These are phyloP conservation scores for Argynnis bischoffii DNA, from an alignment of 2,888 invertebrate genomes.

Conservation along the genomic window DNA sequence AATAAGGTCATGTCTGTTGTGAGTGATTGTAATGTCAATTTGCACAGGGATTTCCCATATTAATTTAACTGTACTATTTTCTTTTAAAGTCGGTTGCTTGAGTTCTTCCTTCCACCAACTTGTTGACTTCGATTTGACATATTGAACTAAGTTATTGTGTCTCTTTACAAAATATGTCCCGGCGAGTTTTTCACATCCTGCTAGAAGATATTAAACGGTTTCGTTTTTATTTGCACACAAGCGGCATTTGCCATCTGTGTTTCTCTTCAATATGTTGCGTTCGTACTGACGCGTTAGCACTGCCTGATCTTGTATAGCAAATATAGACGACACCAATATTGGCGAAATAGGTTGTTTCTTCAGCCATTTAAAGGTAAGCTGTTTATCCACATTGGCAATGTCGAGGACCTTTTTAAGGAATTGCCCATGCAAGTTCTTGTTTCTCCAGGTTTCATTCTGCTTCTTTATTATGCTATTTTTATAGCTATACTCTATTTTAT, in stretches of 20 bases:
- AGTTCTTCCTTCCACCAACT: background rate
- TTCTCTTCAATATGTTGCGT: constrained; percentile 26
- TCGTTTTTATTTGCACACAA: constrained; percentile 28
- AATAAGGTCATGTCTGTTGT: constrained; percentile 26
- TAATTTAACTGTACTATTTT: constrained; percentile 30
- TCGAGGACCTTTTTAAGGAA: background rate
- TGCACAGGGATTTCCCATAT: constrained; percentile 36
- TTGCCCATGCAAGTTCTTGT: background rate
- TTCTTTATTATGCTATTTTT: too few species aligned
- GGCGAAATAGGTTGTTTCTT: background rate
- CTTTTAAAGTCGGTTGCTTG: background rate
- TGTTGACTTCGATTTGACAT: constrained; percentile 12
- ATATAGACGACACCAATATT: background rate
- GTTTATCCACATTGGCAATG: background rate
- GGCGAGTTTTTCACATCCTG: constrained; percentile 37
- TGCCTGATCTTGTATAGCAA: constrained; percentile 33
- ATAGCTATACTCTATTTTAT: too few species aligned
- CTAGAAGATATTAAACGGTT: constrained; percentile 31
- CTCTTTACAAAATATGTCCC: constrained; percentile 34
- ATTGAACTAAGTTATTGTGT: constrained; percentile 35
- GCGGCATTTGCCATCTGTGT: constrained; percentile 34
- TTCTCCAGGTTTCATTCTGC: background rate
- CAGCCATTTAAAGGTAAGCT: background rate
- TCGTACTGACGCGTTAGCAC: constrained; percentile 27
- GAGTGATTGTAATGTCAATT: constrained; percentile 29